Conservation (phyloP, 2,113 vertebrate genomes). For the Galbula dea region DNA sequence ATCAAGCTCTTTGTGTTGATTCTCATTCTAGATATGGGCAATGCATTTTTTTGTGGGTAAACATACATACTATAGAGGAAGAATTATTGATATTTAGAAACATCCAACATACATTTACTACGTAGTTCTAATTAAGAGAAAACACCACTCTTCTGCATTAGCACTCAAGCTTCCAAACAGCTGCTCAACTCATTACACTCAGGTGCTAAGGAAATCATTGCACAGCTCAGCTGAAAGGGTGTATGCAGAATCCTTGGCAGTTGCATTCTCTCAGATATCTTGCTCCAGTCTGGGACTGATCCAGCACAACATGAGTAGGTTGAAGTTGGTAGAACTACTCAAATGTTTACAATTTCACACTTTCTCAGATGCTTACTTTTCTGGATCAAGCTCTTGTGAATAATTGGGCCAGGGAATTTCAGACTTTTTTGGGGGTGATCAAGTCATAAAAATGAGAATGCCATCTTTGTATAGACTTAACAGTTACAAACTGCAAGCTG, state of each 20-base stretch:
- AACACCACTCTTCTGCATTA: neutral
- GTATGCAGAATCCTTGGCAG: neutral
- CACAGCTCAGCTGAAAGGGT: neutral
- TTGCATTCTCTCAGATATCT: slow-evolving; percentile 44
- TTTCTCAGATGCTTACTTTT: slow-evolving; percentile 41
- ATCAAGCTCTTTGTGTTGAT: neutral
- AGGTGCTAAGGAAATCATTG: neutral
- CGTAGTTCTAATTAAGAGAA: neutral
- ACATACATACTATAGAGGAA: neutral
- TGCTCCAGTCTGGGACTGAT: neutral
- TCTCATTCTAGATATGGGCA: neutral
- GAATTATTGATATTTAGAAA: neutral
- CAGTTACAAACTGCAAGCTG: neutral
- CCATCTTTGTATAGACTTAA: neutral
- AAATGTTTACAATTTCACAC: slow-evolving; percentile 36
- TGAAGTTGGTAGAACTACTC: neutral
- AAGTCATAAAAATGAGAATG: slow-evolving; percentile 16
- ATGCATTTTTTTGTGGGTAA: neutral
- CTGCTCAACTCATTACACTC: neutral
- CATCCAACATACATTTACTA: neutral
- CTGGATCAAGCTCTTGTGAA: neutral
- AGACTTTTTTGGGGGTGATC: neutral
- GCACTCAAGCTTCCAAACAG: neutral
- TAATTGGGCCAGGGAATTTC: neutral
- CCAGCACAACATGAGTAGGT: neutral